Evolutionary conservation across 1,140 invertebrate species (phyloP).

Genomic region (Calephelis virginiensis): DNA sequence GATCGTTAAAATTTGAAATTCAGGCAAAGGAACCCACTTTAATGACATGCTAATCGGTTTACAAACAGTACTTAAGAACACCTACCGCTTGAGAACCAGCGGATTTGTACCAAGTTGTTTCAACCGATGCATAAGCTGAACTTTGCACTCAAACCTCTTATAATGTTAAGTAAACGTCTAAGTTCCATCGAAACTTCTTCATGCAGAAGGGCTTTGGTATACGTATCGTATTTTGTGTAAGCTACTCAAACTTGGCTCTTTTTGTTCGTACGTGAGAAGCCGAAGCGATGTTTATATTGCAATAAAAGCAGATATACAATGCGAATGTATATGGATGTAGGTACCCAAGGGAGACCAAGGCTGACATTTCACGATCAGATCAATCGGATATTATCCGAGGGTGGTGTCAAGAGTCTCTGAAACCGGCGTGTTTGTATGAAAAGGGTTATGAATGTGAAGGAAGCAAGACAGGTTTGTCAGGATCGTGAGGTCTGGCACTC

Average conservation of each 20-base stretch:
- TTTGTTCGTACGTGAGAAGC: no score
- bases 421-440: no score
- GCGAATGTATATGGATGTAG: no score
- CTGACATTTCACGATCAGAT: no score
- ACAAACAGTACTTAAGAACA: slow-evolving; percentile 43
- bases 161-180: slow-evolving; percentile 20
- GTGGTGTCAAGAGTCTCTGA: no score
- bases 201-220: not conserved
- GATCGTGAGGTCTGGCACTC: no score
- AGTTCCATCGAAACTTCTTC: slow-evolving; percentile 8
- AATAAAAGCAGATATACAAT: no score
- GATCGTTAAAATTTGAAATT: slow-evolving; percentile 2
- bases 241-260: not conserved
- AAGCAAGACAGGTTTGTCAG: no score
- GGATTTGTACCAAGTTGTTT: slow-evolving; percentile 33
- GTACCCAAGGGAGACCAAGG: no score
- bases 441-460: no score
- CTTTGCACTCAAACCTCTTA: slow-evolving; percentile 27
- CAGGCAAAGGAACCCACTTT: not conserved
- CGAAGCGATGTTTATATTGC: no score
- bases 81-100: slow-evolving; percentile 37
- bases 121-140: slow-evolving; percentile 18
- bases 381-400: no score
- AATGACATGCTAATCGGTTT: slow-evolving; percentile 53
- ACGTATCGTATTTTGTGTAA: not conserved